These are phyloP conservation scores for Schizotus pectinicornis DNA, from an alignment of 2,888 invertebrate species.

Conservation along the genomic window DNA sequence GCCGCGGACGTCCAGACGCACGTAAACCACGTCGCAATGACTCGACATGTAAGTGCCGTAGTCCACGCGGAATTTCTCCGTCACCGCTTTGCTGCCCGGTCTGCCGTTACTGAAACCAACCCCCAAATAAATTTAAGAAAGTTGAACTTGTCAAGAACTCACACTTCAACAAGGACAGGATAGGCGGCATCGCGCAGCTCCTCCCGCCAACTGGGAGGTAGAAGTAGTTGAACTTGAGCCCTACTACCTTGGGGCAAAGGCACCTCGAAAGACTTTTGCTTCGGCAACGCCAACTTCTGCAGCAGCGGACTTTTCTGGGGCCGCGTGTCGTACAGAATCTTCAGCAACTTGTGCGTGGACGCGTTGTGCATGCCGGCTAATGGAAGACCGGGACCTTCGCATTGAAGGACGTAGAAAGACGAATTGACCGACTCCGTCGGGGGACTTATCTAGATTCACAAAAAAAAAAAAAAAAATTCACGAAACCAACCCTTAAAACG, in stretches of 20 bases:
- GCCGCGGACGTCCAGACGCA: slow-evolving; percentile 90
- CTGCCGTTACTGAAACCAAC: slow-evolving; percentile 77
- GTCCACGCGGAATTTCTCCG: slow-evolving; percentile 83
- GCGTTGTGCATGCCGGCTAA: slow-evolving; percentile 80
- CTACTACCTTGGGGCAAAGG: slow-evolving; percentile 82
- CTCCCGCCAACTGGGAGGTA: slow-evolving; percentile 89
- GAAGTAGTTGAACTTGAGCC: slow-evolving; percentile 85
- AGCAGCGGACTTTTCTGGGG: slow-evolving; percentile 72
- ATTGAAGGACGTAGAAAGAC: slow-evolving; percentile 78
- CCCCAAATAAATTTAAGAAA: background rate
- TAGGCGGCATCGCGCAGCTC: slow-evolving; percentile 86
- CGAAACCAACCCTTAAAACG: too few relatives aligned
- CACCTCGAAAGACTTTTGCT: slow-evolving; percentile 82
- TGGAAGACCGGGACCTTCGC: slow-evolving; percentile 91
- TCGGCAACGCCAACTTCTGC: slow-evolving; percentile 82
- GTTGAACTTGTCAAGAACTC: slow-evolving; percentile 53
- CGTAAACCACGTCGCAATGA: slow-evolving; percentile 88
- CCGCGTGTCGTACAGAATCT: slow-evolving; percentile 78
- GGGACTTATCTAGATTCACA: slow-evolving; percentile 53
- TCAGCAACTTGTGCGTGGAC: slow-evolving; percentile 76
- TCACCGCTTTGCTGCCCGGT: slow-evolving; percentile 90
- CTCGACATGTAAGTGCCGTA: slow-evolving; percentile 95
- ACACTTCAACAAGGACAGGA: slow-evolving; percentile 88
- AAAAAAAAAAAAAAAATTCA: too few relatives aligned
- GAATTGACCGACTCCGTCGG: slow-evolving; percentile 45